Evolutionary conservation across 2,888 invertebrate genomes (phyloP), one percentile per base, ranked within the genome.

Genomic region (Bugulina stolonifera): DNA sequence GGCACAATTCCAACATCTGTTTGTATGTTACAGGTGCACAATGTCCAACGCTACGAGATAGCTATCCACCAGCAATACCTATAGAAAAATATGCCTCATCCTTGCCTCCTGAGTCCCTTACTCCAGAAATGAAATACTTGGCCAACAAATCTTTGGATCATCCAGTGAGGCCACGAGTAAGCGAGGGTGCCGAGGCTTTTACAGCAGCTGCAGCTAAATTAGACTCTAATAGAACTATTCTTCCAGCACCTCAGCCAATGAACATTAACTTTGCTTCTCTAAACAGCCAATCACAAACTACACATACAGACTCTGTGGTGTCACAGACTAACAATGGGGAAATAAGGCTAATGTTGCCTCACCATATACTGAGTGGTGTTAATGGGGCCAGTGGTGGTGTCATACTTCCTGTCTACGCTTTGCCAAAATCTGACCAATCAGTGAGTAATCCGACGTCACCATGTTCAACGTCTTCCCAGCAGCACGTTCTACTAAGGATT

Each of bases 31-130:
- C 34, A 32, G 29, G 3, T 18, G n/a, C 10, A 5, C 64, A 64
- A n/a, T 29, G 10, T 5, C 64, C 22, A 5, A 64, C 64, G 10
- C 27, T 64, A 5, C 2, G 64, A 64, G 64, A 64, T n/a, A 64
- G 64, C 64, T 64, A 64, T 32, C 64, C 64, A 10, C 64, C 64
- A 32, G 64, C 64, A 2, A 64, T 64, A 5, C 64, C 64, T 64
- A 5, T 64, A 32, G 64, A 64, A 32, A 64, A 64, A 64, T 64
- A 32, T n/a, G 64, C 64, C 5, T 22, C 64, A 22, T 27, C 64
- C 5, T 32, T 64, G 14, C 64, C 64, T 32, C 64, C 64, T 2
- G 64, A 64, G 3, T 64, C 29, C n/a, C n/a, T 64, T 2, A 27
- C 64, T 32, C 64, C 64, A 14, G 64, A 64, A 14, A 64, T 64